Base-by-base conservation (phyloP, 2,888 invertebrate genomes). In the Coronaproctus castanopsis region DNA sequence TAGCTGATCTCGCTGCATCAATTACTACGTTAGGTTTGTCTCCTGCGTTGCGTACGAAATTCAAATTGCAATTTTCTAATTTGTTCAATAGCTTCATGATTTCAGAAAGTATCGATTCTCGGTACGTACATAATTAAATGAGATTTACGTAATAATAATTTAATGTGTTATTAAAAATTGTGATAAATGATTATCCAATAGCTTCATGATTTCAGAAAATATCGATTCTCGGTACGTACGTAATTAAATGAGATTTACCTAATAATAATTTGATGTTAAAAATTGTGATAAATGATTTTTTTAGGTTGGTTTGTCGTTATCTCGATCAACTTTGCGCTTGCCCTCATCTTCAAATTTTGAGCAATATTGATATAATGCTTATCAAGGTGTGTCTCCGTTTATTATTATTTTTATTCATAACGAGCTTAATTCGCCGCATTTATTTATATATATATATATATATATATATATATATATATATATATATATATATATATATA, bases 1-100 rank as follows among this genome's bases (percentile, higher is more conserved):
- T 67, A 19, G 65, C 67, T 10, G 67, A 68, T 55, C 60, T 68
- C 19, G 66, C 66, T 19, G 66, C 66, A 14, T 49, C 49, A 20
- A 63, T 68, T 3, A 65, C 65, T 8, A 64, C 63, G 21, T 61
- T 68, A 24, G 63, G 63, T 36, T 62, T 66, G 24, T 21, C 53
- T 22, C 54, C 58, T 23, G 57, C 59, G 53, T 63, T 58, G 53
- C 18, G 18, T 23, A 22, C 19, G 1, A 48, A 24, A n/a, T 23
- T 57, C 49, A 19, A 22, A 60, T 19, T 52, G 57, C 20, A 58
- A 62, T 57, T 59, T 58, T 21, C 36, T 60, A 58, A 59, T 19
- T 53, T 63, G 63, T 64, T 59, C 59, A 65, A 61, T 57, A 61
- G 22, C 50, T 59, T 58, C 52, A 58, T 62, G 14, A 55, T 57